phyloP scores from a whole-genome alignment of 2,888 invertebrate species.

The Drosophila colorata region DNA sequence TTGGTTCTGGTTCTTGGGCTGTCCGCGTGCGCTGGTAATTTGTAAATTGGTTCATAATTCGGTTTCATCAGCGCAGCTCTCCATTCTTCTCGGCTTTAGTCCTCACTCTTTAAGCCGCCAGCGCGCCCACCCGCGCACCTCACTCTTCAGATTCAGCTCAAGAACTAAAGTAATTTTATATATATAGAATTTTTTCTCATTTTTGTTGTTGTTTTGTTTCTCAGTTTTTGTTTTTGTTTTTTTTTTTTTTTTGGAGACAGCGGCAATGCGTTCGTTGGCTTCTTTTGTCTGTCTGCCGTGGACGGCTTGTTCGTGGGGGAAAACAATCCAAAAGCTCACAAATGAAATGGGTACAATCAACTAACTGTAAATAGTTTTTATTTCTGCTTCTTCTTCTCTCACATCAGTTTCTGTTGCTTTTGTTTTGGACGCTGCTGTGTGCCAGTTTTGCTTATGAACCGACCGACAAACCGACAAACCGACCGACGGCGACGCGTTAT shows the following conservation, averaged over 20 bases:
- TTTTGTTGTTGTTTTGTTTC: constrained; percentile 27
- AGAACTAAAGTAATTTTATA: constrained; percentile 36
- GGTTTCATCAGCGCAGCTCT: constrained; percentile 61
- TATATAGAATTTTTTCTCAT: constrained; percentile 13
- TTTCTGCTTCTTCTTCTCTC: constrained; percentile 48
- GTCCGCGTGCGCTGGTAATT: constrained; percentile 67
- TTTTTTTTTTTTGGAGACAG: constrained; percentile 59
- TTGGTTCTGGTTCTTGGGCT: constrained; percentile 25
- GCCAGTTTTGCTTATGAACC: constrained; percentile 56
- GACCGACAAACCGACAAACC: constrained; percentile 13
- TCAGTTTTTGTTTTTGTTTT: constrained; percentile 16
- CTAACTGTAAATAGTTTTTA: constrained; percentile 77
- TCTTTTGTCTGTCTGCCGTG: constrained; percentile 64
- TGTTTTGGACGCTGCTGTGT: constrained; percentile 56
- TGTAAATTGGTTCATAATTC: constrained; percentile 82
- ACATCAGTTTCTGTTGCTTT: constrained; percentile 42
- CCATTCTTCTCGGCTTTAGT: constrained; percentile 20
- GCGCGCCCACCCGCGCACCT: constrained; percentile 43
- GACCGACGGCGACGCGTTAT: constrained; percentile 52
- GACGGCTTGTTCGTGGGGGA: constrained; percentile 60
- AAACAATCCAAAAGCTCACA: constrained; percentile 76
- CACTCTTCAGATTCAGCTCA: neutral
- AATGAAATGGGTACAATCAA: constrained; percentile 80
- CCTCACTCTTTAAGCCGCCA: constrained; percentile 13
- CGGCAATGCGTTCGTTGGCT: constrained; percentile 76